Base-by-base conservation (phyloP, 2,113 vertebrate species). In the Ciconia boyciana region DNA sequence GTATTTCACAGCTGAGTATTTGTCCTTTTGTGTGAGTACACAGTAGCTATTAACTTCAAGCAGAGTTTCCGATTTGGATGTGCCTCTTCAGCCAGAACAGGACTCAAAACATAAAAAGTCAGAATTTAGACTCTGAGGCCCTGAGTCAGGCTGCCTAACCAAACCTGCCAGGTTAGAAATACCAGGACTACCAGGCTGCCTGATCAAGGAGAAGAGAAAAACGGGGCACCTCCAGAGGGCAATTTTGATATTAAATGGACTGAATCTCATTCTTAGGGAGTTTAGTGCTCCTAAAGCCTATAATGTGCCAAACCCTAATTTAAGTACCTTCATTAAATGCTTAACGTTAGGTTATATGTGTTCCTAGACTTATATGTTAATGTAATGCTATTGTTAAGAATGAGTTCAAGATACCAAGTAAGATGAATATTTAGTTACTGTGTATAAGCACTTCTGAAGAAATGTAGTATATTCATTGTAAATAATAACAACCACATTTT, bases 181-280 rank as follows among this genome's bases (percentile, higher is more conserved):
- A 11, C 9, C 34, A 44, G 52, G 29, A 25, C 51, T 46, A 6
- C 8, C 12, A 31, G 62, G 11, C 36, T 72, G 31, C 10, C 43
- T 41, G 10, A 25, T 76, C 16, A 20, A 60, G 14, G 9, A 89
- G 57, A 68, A 26, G 10, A 69, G 28, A 28, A 64, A 85, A 79
- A 69, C 0, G 1, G 44, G 28, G 29, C 8, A 43, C 6, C 9
- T 43, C 16, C 3, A 2, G 28, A 61, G 19, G 39, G 18, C 5
- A 80, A 8, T 58, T 89, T 83, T 78, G 21, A 34, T 66, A 17
- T 81, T 78, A 31, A 72, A 83, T 51, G 20, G 31, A 14, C 10
- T 77, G 55, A 70, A 51, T 87, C 11, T 74, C 22, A 48, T 62
- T 91, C n/a, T 61, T 43, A n/a, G 6, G 21, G 25, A 8, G 77